A percentile compares a stretch with the other conserved stretches of the same genome.
phyloP scores from a whole-genome alignment of 2,113 vertebrate species.

The Urocolius indicus region DNA sequence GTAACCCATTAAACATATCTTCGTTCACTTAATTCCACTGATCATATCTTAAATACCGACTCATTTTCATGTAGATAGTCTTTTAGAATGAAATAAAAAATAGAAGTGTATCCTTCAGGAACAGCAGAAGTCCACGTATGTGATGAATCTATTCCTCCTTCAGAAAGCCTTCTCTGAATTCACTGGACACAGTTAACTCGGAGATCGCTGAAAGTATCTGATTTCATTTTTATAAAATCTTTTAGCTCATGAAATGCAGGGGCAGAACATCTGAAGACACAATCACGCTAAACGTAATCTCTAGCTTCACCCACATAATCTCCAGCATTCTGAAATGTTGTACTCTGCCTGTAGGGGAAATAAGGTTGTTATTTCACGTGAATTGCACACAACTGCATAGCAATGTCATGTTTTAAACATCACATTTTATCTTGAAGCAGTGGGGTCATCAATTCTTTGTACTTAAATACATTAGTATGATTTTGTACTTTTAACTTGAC shows the following conservation, averaged over 20 bases:
- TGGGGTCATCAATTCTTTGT: not conserved
- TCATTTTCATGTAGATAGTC: not conserved
- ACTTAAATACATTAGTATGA: not conserved
- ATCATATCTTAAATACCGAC: slow-evolving; percentile 4
- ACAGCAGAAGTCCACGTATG: not conserved
- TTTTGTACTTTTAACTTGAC: not conserved
- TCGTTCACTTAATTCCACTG: slow-evolving; percentile 46
- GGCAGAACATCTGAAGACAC: slow-evolving; percentile 51
- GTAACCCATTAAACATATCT: slow-evolving; percentile 17
- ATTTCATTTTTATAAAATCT: slow-evolving; percentile 64
- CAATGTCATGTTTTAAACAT: not conserved
- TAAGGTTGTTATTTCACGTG: slow-evolving; percentile 39
- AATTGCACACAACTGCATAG: not conserved
- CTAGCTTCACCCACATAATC: slow-evolving; percentile 55
- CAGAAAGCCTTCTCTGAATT: slow-evolving; percentile 49
- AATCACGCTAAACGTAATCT: slow-evolving; percentile 54
- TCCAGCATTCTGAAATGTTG: slow-evolving; percentile 69
- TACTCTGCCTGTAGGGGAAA: slow-evolving; percentile 46
- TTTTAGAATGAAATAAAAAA: not conserved
- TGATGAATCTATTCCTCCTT: slow-evolving; percentile 39
- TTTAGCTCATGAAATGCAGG: slow-evolving; percentile 51
- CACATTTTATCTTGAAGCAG: not conserved
- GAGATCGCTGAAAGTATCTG: not conserved
- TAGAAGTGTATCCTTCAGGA: not conserved
- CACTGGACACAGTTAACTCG: slow-evolving; percentile 25